A percentile compares a stretch with the other conserved stretches of the same genome.
These are phyloP conservation scores for Catocala sponsa DNA, from an alignment of 2,888 invertebrate species.

Conservation along the genomic window DNA sequence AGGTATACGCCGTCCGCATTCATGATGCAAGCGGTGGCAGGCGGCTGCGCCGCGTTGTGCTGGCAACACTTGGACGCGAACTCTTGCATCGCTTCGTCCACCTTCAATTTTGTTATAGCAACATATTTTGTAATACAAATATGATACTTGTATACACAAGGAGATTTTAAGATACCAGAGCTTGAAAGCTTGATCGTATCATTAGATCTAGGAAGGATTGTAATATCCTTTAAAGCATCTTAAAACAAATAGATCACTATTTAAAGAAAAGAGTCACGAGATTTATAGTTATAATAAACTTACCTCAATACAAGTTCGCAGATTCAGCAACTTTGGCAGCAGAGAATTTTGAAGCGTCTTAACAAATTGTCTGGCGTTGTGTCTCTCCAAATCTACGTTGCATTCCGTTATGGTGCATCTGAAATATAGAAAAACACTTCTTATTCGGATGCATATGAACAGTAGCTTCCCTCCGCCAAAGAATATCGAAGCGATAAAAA, in stretches of 20 bases:
- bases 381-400: slow-evolving; percentile 94
- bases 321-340: slow-evolving; percentile 92
- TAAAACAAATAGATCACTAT: too few species aligned
- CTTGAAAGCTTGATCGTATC: too few species aligned
- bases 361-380: slow-evolving; percentile 95
- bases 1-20: slow-evolving; percentile 98
- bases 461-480: too few species aligned
- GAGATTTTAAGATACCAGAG: too few species aligned
- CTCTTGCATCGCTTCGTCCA: slow-evolving; percentile 96
- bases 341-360: slow-evolving; percentile 92
- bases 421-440: slow-evolving; percentile 37
- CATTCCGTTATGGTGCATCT: slow-evolving; percentile 88
- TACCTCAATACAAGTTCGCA: slow-evolving; percentile 94
- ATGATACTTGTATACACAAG: too few species aligned
- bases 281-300: too few species aligned
- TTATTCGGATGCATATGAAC: neutral
- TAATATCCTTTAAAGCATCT: too few species aligned
- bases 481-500: too few species aligned
- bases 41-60: slow-evolving; percentile 89
- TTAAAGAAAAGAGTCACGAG: too few species aligned
- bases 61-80: slow-evolving; percentile 97
- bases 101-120: slow-evolving; percentile 66
- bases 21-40: slow-evolving; percentile 92
- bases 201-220: too few species aligned
- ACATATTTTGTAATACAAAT: too few species aligned